These are phyloP conservation scores for Hippopotamus amphibius DNA, from an alignment of 2,113 vertebrate genomes.

Conservation along the genomic window DNA sequence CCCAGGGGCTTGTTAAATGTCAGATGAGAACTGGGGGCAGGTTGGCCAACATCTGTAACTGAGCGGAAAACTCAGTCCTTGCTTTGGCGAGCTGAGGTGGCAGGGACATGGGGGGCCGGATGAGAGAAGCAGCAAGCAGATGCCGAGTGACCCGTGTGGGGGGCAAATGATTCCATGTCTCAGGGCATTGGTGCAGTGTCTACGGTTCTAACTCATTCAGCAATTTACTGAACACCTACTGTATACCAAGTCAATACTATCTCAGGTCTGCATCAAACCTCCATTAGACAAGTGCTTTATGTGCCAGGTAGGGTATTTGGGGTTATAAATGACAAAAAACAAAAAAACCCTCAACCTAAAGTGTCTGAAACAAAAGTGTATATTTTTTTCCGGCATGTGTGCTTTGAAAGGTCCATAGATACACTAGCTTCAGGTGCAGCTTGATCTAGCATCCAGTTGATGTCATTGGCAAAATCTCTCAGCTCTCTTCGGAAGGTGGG, in stretches of 20 bases:
- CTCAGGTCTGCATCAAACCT: background rate
- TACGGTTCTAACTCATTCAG: background rate
- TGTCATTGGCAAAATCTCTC: no score
- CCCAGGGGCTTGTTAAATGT: background rate
- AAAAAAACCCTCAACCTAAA: background rate
- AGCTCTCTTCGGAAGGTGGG: background rate
- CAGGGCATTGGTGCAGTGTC: background rate
- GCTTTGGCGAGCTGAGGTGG: background rate
- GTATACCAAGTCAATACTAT: no score
- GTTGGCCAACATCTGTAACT: background rate
- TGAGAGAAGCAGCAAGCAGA: background rate
- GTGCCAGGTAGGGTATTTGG: background rate
- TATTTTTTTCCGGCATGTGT: accelerated
- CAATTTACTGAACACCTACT: no score
- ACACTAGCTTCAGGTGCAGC: background rate
- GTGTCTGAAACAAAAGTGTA: background rate
- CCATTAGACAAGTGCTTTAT: accelerated
- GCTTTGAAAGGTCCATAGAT: background rate
- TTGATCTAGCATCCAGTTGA: background rate
- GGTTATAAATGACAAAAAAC: background rate
- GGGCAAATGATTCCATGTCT: background rate
- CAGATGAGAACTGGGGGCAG: no score
- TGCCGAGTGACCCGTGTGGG: background rate
- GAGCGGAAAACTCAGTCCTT: no score
- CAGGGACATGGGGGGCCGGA: accelerated